Conservation (phyloP, 2,113 vertebrate genomes). For the Noturus placidus region DNA sequence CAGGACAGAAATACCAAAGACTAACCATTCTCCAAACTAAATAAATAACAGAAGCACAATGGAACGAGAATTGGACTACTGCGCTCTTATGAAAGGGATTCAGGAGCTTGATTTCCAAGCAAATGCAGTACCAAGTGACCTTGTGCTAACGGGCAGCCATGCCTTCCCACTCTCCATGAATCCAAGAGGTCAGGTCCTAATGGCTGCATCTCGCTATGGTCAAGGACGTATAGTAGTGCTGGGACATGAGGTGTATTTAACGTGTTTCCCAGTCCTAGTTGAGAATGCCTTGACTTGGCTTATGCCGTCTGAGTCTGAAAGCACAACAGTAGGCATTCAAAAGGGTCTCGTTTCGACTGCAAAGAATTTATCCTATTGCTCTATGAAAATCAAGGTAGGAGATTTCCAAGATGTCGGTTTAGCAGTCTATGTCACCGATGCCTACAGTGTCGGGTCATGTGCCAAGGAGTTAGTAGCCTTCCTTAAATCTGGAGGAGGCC, state of each 20-base stretch:
- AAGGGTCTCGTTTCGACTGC: constrained; percentile 61
- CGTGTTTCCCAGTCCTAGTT: constrained; percentile 71
- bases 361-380: constrained; percentile 65
- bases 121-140: constrained; percentile 56
- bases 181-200: constrained; percentile 67
- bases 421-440: constrained; percentile 76
- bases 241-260: constrained; percentile 80
- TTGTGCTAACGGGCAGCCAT: constrained; percentile 69
- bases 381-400: constrained; percentile 58
- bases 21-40: not conserved
- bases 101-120: constrained; percentile 62
- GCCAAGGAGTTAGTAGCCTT: constrained; percentile 73
- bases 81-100: constrained; percentile 63
- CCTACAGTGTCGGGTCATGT: constrained; percentile 67
- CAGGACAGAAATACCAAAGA: not conserved
- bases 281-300: constrained; percentile 83
- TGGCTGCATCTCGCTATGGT: constrained; percentile 76
- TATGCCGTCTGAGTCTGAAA: constrained; percentile 61
- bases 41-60: constrained; percentile 40
- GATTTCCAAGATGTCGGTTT: constrained; percentile 50
- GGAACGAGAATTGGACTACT: constrained; percentile 60
- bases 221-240: constrained; percentile 80
- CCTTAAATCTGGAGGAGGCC: constrained; percentile 79
- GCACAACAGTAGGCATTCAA: constrained; percentile 71
- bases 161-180: constrained; percentile 75